Base-by-base conservation (phyloP, 1,140 invertebrate species). In the Cheumatopsyche charites region DNA sequence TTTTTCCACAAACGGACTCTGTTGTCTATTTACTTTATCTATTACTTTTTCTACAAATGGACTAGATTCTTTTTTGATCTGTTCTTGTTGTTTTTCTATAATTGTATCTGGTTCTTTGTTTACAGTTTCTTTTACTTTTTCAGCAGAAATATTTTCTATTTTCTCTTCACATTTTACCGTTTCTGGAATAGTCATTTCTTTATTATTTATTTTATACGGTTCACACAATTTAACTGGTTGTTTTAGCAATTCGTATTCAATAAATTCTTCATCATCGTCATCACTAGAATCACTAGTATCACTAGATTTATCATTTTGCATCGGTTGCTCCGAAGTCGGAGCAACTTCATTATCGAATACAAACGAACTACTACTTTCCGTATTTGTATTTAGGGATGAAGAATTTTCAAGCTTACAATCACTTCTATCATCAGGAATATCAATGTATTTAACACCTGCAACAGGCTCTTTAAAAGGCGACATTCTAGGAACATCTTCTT, bases 211-310 rank as follows among this genome's bases (percentile, higher is more conserved):
- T 36, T 36, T 36, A 36, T 4, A 3, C 9, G 29, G 29, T 9
- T 36, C 29, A 36, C 3, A 3, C 3, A 36, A 3, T 36, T 36
- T 36, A 9, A 36, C 9, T 4, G 29, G 29, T 9, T 36, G 29
- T 36, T 9, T 41, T 29, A 26, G 42, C n/a, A 45, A 42, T 63
- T 42, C 62, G 7, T 41, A 7, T 42, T 17, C 17, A 9, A 63
- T 63, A 15, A 23, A 12, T 63, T 41, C 36, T 63, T 63, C 26
- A 71, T 45, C 75, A n/a, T 47, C 43, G 15, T 47, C 15, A 47
- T 47, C 43, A 47, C 13, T 3, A n/a, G n/a, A n/a, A n/a, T n/a
- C n/a, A n/a, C n/a, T n/a, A n/a, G 5, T 42, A 7, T 47, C 43
- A 47, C 2, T 47, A 47, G 43, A 15, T 47, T 47, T 58, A 25